Conservation (phyloP, 2,113 vertebrate genomes). For the Apus apus region DNA sequence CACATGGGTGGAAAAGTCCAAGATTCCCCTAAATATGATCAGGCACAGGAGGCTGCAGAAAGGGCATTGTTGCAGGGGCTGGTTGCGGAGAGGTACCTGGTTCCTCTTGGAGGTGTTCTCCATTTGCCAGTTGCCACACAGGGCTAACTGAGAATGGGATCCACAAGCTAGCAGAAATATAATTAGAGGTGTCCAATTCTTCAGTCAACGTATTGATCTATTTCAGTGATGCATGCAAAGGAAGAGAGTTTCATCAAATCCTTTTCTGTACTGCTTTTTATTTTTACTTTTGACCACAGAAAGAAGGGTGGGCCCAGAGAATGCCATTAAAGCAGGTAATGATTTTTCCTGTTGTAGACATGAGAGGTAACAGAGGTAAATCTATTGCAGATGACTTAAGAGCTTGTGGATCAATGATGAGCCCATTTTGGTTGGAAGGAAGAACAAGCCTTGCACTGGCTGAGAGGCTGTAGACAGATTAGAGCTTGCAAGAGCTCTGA, state of each 20-base stretch:
- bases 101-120: not conserved
- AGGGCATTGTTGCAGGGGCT: not conserved
- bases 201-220: not conserved
- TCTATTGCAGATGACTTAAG: not conserved
- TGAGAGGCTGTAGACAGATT: not conserved
- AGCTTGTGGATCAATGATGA: not conserved
- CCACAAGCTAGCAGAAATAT: not conserved
- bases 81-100: not conserved
- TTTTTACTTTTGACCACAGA: not conserved
- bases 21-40: not conserved
- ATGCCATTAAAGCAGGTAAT: not conserved
- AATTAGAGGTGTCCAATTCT: not conserved
- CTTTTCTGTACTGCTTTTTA: not conserved
- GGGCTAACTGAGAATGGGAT: not conserved
- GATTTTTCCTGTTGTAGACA: not conserved
- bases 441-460: not conserved
- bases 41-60: slow-evolving; percentile 6
- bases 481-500: not conserved
- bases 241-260: not conserved
- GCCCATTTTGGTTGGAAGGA: not conserved
- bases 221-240: not conserved
- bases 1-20: not conserved
- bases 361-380: not conserved
- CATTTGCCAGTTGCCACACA: not conserved
- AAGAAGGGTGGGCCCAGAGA: not conserved